These are phyloP conservation scores for Hycleus phaleratus DNA, from an alignment of 1,140 invertebrate genomes.

Conservation along the genomic window DNA sequence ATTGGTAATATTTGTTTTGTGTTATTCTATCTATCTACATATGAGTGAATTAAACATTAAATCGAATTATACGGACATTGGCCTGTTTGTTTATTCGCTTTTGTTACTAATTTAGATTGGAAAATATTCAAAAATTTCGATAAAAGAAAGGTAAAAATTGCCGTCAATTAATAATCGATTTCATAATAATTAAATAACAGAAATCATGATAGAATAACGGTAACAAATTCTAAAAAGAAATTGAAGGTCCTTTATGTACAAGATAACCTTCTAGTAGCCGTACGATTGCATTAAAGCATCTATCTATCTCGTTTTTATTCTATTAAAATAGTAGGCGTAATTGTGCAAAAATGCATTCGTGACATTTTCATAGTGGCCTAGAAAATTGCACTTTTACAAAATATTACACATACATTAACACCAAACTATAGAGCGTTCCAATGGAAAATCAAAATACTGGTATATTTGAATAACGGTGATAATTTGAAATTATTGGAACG, in stretches of 20 bases:
- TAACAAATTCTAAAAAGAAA: not conserved
- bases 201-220: constrained; percentile 16
- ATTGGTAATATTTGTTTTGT: not conserved
- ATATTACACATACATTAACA: constrained; percentile 4
- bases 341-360: constrained; percentile 24
- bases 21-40: not conserved
- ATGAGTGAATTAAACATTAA: not conserved
- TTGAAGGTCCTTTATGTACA: no score
- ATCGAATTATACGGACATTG: no score
- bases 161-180: constrained; percentile 1
- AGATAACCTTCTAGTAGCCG: no score
- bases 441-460: no score
- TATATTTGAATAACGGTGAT: not conserved
- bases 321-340: constrained; percentile 8
- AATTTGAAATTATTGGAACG: no score
- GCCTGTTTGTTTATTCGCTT: no score
- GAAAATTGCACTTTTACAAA: constrained; percentile 23
- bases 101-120: no score
- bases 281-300: no score
- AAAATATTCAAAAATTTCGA: no score
- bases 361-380: constrained; percentile 22
- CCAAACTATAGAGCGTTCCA: no score
- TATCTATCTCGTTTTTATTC: no score
- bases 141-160: no score
- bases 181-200: constrained; percentile 11